Evolutionary conservation across 1,140 invertebrate genomes (phyloP).

Genomic region (Episyrphus balteatus): DNA sequence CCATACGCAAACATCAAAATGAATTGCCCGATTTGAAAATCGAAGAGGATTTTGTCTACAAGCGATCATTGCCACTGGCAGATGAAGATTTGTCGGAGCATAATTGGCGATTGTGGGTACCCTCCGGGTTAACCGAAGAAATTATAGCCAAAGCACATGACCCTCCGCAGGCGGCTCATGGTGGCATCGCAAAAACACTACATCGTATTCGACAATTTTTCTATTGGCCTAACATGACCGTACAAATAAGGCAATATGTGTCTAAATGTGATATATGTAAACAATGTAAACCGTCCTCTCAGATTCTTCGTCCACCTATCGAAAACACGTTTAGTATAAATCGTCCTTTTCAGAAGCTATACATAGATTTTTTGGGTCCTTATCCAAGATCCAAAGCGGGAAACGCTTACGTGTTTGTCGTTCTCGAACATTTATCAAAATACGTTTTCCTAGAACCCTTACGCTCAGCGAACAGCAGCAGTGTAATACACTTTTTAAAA

Average conservation of each 20-base stretch:
- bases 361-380: no score
- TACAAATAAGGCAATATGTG: background rate
- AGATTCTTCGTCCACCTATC: background rate
- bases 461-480: background rate
- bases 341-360: no score
- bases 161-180: background rate
- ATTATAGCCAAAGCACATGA: background rate
- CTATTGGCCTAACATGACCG: conserved; percentile 1
- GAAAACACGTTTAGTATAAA: conserved; percentile 2
- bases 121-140: background rate
- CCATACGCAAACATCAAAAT: background rate
- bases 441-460: conserved; percentile 3
- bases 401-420: conserved; percentile 4
- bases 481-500: no score
- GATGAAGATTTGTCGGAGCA: background rate
- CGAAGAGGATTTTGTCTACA: no score
- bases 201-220: background rate
- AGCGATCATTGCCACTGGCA: no score
- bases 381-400: no score
- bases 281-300: background rate
- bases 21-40: no score
- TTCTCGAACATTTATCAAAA: conserved; percentile 4
- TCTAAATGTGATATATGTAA: background rate
- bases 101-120: conserved; percentile 1
- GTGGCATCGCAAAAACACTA: background rate